Base-by-base conservation (phyloP, 2,113 vertebrate species). In the Scomber japonicus region DNA sequence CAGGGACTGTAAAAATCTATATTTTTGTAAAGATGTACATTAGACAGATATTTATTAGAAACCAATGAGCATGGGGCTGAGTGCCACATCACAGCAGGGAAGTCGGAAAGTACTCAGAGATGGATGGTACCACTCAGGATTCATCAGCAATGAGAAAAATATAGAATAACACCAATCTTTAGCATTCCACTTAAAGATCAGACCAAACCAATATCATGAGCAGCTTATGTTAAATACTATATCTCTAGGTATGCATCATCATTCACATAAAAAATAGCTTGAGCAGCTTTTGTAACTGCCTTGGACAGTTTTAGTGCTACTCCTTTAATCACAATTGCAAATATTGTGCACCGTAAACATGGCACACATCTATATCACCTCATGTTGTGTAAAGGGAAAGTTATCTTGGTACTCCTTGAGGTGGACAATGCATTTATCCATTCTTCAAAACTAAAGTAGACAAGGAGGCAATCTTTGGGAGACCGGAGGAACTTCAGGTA, bases 221-320 rank as follows among this genome's bases (percentile, higher is more conserved):
- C 46, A 21, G 50, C 24, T 17, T 24, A 75, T 21, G 19, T n/a
- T 46, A 15, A 65, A 19, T 30, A 9, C 6, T 55, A 31, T 13
- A 55, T 12, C 6, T n/a, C 50, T 11, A 7, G 16, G 11, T 57
- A 53, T 66, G 44, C 9, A 66, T 66, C 40, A 49, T 75, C 24
- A 17, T 40, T 75, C 62, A 66, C 51, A 66, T 14, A 48, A 57
- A 49, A 57, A 75, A 57, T 2, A 27, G 3, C 24, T 27, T 27
- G 19, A 11, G 21, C 35, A 46, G 30, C 31, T 21, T 17, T 62
- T 12, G 57, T 17, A 19, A n/a, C 50, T 24, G 31, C 51, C 40
- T 53, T 3, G 5, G 53, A 56, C 67, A 55, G 5, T n/a, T 55
- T 5, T 31, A 31, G 1, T 2, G 16, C n/a, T 8, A 1, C 16